Conservation (phyloP, 2,113 vertebrate species). For the Gymnogyps californianus region DNA sequence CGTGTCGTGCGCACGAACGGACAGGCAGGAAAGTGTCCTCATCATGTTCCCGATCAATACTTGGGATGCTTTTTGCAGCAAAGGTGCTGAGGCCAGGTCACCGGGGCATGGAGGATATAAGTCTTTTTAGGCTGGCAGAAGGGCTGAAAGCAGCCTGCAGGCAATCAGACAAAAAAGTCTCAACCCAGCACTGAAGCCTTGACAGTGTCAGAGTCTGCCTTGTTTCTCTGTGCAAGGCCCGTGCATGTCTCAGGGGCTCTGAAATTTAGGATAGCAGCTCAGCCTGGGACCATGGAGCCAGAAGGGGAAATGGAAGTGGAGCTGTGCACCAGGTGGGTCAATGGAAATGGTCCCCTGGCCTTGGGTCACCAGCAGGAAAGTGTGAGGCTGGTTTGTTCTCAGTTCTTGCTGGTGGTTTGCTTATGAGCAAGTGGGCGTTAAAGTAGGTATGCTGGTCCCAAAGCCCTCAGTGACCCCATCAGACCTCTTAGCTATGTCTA, state of each 20-base stretch:
- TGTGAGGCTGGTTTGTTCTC: background rate
- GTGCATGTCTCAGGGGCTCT: background rate
- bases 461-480: background rate
- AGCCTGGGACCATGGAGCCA: background rate
- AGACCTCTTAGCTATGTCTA: background rate
- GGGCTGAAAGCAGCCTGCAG: background rate
- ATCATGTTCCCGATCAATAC: background rate
- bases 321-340: no score
- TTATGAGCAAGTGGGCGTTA: background rate
- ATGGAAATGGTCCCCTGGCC: background rate
- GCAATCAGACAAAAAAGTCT: background rate
- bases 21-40: background rate
- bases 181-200: background rate
- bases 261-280: background rate
- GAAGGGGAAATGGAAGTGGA: background rate
- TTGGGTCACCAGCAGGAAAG: background rate
- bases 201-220: background rate
- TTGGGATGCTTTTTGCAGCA: background rate
- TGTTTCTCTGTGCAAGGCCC: background rate
- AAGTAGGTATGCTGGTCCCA: background rate
- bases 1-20: background rate
- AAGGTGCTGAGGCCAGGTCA: conserved; percentile 22
- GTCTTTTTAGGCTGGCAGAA: background rate
- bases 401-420: background rate
- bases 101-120: background rate